Base-by-base conservation (phyloP, 2,797 vertebrate genomes). In the Loriculus beryllinus region DNA sequence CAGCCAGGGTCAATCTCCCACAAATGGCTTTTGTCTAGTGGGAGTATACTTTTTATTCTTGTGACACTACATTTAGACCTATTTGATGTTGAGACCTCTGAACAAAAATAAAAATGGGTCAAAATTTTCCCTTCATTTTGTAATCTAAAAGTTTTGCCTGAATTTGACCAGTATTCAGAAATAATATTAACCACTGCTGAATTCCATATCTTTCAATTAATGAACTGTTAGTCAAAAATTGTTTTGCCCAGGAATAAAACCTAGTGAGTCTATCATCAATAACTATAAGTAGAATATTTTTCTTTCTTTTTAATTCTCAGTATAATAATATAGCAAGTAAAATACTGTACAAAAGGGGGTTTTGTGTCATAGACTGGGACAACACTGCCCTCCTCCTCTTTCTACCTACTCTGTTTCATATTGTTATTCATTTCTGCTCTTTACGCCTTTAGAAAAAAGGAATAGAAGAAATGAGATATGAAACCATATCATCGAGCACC, bases 321-420 rank as follows among this genome's bases (percentile, higher is more conserved):
- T 18, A 62, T 14, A 28, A 29, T 40, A 75, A 90, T n/a, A 42
- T 23, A 59, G 14, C 33, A 64, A 77, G 48, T 45, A 39, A 52
- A 16, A 90, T 1, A 2, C 3, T 37, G 9, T 25, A 37, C 3
- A 60, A 43, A 77, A 16, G 6, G 11, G 3, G 0, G 0, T 43
- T 81, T 63, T 93, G 13, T 51, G 37, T 47, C 23, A 75, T 45
- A 57, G 23, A 39, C 2, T 63, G 29, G 11, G 47, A 77, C 3
- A 54, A 10, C 52, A 13, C 14, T 83, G 33, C 13, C 4, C 17
- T 59, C 14, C 67, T 82, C 29, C 14, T 82, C 64, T 39, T 9
- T 31, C 47, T 25, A 21, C 28, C n/a, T 40, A 29, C 6, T 40
- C 14, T 31, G 2, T 28, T 69, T 85, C 10, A n/a, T 6, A 4